These are phyloP conservation scores for Myiothlypis chrysogaster DNA, from an alignment of 2,797 vertebrate species.

Conservation along the genomic window DNA sequence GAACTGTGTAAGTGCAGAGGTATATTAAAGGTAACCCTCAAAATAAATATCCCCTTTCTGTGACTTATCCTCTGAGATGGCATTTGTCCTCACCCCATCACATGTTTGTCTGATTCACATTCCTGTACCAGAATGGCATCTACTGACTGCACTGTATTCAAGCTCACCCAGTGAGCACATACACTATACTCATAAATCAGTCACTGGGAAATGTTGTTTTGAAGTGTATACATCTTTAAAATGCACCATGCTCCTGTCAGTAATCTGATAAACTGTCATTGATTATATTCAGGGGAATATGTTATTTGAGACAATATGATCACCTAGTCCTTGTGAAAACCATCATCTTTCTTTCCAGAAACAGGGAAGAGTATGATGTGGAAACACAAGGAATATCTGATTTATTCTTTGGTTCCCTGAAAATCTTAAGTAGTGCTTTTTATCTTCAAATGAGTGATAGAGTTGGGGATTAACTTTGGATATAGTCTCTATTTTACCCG, in stretches of 20 bases:
- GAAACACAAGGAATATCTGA: not conserved
- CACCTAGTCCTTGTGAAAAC: not conserved
- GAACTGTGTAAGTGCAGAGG: not conserved
- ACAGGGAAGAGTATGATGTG: not conserved
- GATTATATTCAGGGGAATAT: not conserved
- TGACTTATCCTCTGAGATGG: not conserved
- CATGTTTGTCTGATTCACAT: not conserved
- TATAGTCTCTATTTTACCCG: not conserved
- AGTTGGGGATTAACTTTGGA: not conserved
- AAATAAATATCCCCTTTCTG: not conserved
- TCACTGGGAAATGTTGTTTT: not conserved
- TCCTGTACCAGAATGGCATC: not conserved
- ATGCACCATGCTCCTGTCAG: not conserved
- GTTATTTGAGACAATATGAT: not conserved
- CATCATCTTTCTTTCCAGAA: not conserved
- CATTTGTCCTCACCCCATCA: not conserved
- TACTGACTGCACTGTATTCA: not conserved
- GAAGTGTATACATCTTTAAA: not conserved
- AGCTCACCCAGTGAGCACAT: not conserved
- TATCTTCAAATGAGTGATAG: not conserved
- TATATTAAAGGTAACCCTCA: not conserved
- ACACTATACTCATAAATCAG: not conserved
- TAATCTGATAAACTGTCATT: not conserved
- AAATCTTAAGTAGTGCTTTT: not conserved
- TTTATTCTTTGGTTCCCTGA: not conserved